Evolutionary conservation across 2,888 invertebrate genomes (phyloP).

Genomic region (Hypomecis punctinalis): DNA sequence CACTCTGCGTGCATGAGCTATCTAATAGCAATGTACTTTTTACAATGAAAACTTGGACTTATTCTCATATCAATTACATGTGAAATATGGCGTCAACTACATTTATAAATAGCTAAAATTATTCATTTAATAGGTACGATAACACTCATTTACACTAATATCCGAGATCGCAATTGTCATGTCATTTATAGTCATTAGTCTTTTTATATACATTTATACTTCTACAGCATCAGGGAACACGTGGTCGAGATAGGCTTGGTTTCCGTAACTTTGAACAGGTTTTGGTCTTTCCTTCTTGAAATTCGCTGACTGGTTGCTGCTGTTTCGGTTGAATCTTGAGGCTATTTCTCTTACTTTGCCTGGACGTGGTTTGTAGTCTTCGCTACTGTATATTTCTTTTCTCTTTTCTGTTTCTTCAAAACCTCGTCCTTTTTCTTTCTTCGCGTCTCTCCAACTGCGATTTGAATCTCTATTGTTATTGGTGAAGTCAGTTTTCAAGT

Average conservation of each 20-base stretch:
- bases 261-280: constrained; percentile 84
- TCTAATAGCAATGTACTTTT: constrained; percentile 39
- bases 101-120: constrained; percentile 37
- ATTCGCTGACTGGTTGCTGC: constrained; percentile 59
- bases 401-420: constrained; percentile 53
- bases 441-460: constrained; percentile 52
- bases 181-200: constrained; percentile 35
- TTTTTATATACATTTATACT: constrained; percentile 58
- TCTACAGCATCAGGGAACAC: constrained; percentile 85
- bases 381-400: constrained; percentile 32
- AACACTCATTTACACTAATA: constrained; percentile 43
- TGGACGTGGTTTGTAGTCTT: constrained; percentile 66
- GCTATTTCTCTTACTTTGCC: constrained; percentile 80
- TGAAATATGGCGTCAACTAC: constrained; percentile 44
- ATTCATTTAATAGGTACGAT: constrained; percentile 26
- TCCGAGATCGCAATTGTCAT: constrained; percentile 49
- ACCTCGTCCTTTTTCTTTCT: constrained; percentile 51
- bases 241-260: constrained; percentile 86
- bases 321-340: constrained; percentile 73
- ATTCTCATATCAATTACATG: constrained; percentile 32
- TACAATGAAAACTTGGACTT: constrained; percentile 31
- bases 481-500: constrained; percentile 41
- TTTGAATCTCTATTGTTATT: constrained; percentile 55
- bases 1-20: constrained; percentile 39
- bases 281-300: constrained; percentile 80